Evolutionary conservation across 2,113 vertebrate species (phyloP).

Genomic region (Chunga burmeisteri): DNA sequence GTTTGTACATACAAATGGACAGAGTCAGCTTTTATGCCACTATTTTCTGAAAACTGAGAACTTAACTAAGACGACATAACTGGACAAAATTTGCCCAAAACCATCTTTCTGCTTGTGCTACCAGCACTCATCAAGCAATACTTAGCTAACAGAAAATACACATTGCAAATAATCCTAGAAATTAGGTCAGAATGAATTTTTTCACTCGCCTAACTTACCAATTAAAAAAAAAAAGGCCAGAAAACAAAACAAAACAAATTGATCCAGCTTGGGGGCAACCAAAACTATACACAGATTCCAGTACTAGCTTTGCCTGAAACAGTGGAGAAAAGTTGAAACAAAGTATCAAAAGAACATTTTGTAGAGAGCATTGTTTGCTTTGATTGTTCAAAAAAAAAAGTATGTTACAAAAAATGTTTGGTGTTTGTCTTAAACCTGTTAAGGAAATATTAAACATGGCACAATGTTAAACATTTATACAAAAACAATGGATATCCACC

Average conservation of each 20-base stretch:
- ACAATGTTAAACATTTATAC: background rate
- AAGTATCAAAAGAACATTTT: background rate
- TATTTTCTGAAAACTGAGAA: background rate
- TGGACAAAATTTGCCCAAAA: background rate
- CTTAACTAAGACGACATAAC: background rate
- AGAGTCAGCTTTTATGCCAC: background rate
- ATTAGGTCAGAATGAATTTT: background rate
- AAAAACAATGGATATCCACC: background rate
- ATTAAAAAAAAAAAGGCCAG: background rate
- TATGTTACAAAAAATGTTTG: accelerated
- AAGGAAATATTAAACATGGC: background rate
- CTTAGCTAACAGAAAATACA: background rate
- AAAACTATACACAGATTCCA: background rate
- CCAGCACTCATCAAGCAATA: background rate
- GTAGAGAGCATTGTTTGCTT: background rate
- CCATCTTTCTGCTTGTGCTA: background rate
- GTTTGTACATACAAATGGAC: background rate
- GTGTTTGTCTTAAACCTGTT: background rate
- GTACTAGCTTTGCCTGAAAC: background rate
- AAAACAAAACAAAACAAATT: background rate
- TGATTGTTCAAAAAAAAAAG: background rate
- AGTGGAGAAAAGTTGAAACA: background rate
- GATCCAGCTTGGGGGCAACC: background rate
- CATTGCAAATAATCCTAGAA: background rate
- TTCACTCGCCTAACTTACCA: background rate